Conservation (phyloP, 2,888 invertebrate species). For the Octonoba sinensis region DNA sequence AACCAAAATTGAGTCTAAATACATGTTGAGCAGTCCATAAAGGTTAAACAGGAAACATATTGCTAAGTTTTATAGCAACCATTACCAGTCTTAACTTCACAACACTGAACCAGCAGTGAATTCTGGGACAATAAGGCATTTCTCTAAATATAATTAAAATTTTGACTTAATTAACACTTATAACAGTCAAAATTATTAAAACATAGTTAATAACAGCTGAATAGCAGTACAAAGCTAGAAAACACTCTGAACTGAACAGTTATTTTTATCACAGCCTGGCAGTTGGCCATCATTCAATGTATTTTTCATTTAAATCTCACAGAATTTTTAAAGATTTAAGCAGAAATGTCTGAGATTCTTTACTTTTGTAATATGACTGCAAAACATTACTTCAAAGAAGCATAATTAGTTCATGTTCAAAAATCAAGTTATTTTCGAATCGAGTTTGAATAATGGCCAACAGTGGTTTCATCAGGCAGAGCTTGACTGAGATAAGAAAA, state of each 20-base stretch:
- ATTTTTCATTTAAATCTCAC: neutral
- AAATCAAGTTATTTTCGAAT: neutral
- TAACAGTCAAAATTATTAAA: constrained; percentile 43
- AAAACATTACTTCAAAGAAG: constrained; percentile 2
- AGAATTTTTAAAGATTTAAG: neutral
- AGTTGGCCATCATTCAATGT: constrained; percentile 40
- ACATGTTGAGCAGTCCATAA: constrained; percentile 42
- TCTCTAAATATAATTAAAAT: constrained; percentile 16
- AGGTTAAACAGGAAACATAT: constrained; percentile 33
- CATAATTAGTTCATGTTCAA: neutral
- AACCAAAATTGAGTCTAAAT: neutral
- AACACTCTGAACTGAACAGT: constrained; percentile 14
- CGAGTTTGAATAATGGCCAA: constrained; percentile 32
- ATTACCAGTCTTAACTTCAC: constrained; percentile 35
- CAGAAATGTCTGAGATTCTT: neutral
- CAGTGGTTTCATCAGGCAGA: constrained; percentile 17
- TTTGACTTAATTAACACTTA: constrained; percentile 17
- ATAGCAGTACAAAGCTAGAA: constrained; percentile 24
- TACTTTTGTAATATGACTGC: neutral
- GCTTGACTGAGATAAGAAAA: constrained; percentile 55
- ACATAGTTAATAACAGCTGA: constrained; percentile 35
- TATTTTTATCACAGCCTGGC: constrained; percentile 44
- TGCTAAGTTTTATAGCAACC: constrained; percentile 51
- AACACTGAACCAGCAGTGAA: constrained; percentile 62
- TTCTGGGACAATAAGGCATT: constrained; percentile 55